phyloP scores from a whole-genome alignment of 2,797 vertebrate species.

The Macropodus opercularis region DNA sequence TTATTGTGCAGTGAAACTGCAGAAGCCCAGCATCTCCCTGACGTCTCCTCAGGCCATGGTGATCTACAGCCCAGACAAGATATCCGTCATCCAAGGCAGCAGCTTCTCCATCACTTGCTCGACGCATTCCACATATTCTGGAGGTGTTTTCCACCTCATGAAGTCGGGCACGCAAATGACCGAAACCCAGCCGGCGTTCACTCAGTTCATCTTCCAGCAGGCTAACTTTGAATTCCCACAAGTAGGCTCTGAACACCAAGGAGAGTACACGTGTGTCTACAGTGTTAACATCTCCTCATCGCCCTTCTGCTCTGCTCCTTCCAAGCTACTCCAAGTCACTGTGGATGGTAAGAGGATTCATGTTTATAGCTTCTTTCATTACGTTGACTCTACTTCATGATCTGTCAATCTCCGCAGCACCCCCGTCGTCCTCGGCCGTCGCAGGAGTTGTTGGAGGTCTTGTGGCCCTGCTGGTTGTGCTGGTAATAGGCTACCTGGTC shows the following conservation, averaged over 20 bases:
- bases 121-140: constrained; percentile 54
- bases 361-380: neutral
- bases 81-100: constrained; percentile 63
- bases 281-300: constrained; percentile 65
- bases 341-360: constrained; percentile 53
- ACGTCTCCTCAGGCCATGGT: constrained; percentile 58
- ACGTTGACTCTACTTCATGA: neutral
- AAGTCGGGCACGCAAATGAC: constrained; percentile 31
- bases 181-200: constrained; percentile 33
- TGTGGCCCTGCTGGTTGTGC: constrained; percentile 48
- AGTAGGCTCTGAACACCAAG: constrained; percentile 57
- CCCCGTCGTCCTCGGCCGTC: constrained; percentile 39
- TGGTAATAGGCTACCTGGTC: constrained; percentile 49
- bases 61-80: constrained; percentile 60
- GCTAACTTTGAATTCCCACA: constrained; percentile 68
- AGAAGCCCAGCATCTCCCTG: constrained; percentile 70
- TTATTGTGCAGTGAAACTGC: constrained; percentile 66
- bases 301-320: constrained; percentile 61
- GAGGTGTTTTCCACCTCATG: constrained; percentile 69
- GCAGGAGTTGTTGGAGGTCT: constrained; percentile 44
- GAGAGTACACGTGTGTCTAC: constrained; percentile 73
- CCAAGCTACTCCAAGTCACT: constrained; percentile 58
- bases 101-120: constrained; percentile 75
- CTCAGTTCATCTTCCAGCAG: constrained; percentile 62
- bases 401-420: constrained; percentile 35